These are phyloP conservation scores for Mormyrus hasselquistii DNA, from an alignment of 2,797 vertebrate species.

Conservation along the genomic window DNA sequence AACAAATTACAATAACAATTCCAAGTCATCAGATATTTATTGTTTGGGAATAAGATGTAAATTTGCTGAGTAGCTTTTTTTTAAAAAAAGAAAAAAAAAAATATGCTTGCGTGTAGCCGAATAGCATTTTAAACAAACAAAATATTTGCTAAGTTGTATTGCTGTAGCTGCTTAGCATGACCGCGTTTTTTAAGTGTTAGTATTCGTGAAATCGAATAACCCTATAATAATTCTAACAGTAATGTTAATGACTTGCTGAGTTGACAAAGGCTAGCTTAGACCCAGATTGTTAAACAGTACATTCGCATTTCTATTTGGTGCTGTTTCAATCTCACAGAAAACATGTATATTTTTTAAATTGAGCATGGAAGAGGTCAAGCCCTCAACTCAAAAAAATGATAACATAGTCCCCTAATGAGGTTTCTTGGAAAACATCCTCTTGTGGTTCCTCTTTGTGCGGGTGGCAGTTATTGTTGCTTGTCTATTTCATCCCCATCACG, in stretches of 20 bases:
- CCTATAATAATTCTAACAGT: neutral
- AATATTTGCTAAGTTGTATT: neutral
- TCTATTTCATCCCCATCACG: neutral
- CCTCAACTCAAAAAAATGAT: neutral
- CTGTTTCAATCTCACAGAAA: neutral
- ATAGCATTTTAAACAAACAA: neutral
- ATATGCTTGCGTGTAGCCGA: neutral
- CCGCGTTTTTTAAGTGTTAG: neutral
- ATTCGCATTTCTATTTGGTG: neutral
- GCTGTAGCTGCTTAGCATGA: neutral
- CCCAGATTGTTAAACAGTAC: neutral
- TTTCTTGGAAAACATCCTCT: neutral
- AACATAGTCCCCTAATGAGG: neutral
- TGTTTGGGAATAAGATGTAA: neutral
- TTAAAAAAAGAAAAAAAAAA: neutral
- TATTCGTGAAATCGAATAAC: neutral
- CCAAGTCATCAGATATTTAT: neutral
- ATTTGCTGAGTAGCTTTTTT: neutral
- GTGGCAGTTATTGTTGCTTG: neutral
- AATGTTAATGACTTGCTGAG: neutral
- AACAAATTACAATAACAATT: neutral
- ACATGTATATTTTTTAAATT: neutral
- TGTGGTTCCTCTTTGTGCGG: neutral
- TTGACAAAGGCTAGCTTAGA: neutral
- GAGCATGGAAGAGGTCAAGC: neutral